A percentile compares a stretch with the other conserved stretches of the same genome.
phyloP scores from a whole-genome alignment of 2,888 invertebrate genomes.

The Falcaria lacertinaria region DNA sequence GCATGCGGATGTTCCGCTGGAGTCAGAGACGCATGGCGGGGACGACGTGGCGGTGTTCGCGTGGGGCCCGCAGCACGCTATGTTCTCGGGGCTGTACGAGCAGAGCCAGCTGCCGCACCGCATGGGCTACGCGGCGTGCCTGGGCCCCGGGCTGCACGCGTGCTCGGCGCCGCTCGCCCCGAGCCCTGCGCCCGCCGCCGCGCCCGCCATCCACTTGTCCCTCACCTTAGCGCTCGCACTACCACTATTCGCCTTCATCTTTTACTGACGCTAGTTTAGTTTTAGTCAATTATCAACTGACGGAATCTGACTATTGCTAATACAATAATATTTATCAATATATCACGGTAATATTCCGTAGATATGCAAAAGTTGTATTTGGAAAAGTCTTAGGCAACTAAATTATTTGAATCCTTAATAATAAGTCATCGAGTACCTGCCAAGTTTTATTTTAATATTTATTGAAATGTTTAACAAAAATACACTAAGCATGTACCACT shows the following conservation, averaged over 20 bases:
- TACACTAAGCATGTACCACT: too few species aligned
- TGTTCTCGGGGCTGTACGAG: constrained; percentile 87
- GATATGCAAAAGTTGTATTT: too few species aligned
- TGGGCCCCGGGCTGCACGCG: constrained; percentile 77
- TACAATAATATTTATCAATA: too few species aligned
- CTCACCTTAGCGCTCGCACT: neutral
- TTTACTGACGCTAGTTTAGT: too few species aligned
- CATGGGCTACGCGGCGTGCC: constrained; percentile 85
- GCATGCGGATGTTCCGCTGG: constrained; percentile 76
- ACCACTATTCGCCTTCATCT: neutral
- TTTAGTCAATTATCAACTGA: too few species aligned
- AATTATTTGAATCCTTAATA: too few species aligned
- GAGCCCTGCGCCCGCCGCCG: constrained; percentile 21
- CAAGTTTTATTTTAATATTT: too few species aligned
- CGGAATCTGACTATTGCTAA: too few species aligned
- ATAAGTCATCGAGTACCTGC: too few species aligned
- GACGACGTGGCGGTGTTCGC: constrained; percentile 89
- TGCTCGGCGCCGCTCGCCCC: constrained; percentile 29
- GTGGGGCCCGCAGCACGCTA: constrained; percentile 84
- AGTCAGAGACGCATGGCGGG: constrained; percentile 85
- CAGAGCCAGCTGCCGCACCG: constrained; percentile 89
- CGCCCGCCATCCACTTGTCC: neutral
- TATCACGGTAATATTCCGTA: too few species aligned
- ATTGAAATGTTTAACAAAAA: too few species aligned
- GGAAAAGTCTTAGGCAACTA: too few species aligned